These are phyloP conservation scores for Mayetiola destructor DNA, from an alignment of 2,888 invertebrate genomes.

Conservation along the genomic window DNA sequence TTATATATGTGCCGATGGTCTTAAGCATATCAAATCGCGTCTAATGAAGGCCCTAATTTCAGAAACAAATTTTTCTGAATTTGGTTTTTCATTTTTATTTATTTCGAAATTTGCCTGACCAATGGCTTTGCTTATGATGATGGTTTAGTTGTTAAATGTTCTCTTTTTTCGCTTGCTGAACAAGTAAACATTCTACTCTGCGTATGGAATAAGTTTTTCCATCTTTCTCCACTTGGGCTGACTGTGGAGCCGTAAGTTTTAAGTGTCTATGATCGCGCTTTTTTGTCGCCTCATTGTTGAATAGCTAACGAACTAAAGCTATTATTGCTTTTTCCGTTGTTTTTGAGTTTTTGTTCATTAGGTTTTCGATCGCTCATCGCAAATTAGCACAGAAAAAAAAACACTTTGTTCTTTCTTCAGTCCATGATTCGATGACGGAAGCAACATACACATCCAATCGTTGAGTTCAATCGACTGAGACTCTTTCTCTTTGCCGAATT, in stretches of 20 bases:
- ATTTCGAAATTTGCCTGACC: not conserved
- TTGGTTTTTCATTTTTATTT: not conserved
- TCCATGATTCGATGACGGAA: too few relatives aligned
- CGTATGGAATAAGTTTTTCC: too few relatives aligned
- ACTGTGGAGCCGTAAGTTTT: not conserved
- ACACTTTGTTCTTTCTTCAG: too few relatives aligned
- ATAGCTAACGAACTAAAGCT: not conserved
- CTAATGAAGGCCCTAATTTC: conserved; percentile 6
- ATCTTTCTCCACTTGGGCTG: too few relatives aligned
- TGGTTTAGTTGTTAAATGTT: conserved; percentile 1
- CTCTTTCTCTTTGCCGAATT: too few relatives aligned
- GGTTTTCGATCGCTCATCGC: not conserved
- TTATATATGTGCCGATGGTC: conserved; percentile 1
- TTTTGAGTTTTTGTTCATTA: conserved; percentile 7
- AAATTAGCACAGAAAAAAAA: too few relatives aligned
- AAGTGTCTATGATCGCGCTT: conserved; percentile 1
- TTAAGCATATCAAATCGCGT: conserved; percentile 4
- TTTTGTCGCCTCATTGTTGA: not conserved
- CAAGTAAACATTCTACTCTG: too few relatives aligned
- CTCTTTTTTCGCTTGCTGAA: not conserved
- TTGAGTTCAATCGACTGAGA: too few relatives aligned
- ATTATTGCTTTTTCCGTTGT: conserved; percentile 1
- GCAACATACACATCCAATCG: too few relatives aligned
- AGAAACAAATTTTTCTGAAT: not conserved
- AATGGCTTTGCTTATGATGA: too few relatives aligned